phyloP scores from a whole-genome alignment of 2,113 vertebrate species.

The Trichomycterus rosablanca region DNA sequence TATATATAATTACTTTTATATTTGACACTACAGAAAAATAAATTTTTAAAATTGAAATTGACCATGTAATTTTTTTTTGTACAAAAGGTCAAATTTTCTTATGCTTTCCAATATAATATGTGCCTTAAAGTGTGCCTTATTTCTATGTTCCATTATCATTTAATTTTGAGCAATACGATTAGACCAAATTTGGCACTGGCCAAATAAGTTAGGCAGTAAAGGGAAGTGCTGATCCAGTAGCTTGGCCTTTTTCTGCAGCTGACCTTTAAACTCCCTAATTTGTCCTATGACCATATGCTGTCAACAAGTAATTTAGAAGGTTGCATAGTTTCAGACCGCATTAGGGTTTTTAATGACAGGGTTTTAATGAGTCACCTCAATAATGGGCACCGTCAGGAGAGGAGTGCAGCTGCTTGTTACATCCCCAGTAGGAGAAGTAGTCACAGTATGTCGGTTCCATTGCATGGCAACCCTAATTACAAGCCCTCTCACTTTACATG shows the following conservation, averaged over 20 bases:
- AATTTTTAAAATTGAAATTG: too few species aligned
- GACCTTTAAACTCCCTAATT: constrained; percentile 27
- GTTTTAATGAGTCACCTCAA: constrained; percentile 47
- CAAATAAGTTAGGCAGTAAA: constrained; percentile 1
- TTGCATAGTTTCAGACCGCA: constrained; percentile 31
- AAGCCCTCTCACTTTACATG: constrained; percentile 60
- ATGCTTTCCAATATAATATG: too few species aligned
- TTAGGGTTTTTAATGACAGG: constrained; percentile 45
- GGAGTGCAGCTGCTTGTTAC: constrained; percentile 51
- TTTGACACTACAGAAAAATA: too few species aligned
- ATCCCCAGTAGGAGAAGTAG: constrained; percentile 42
- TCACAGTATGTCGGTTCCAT: constrained; percentile 59
- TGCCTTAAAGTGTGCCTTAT: too few species aligned
- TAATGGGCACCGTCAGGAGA: constrained; percentile 50
- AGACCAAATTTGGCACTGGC: neutral
- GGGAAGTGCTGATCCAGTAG: neutral
- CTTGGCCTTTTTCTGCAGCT: neutral
- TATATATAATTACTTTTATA: too few species aligned
- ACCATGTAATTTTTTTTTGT: too few species aligned
- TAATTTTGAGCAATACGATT: too few species aligned
- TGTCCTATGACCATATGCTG: constrained; percentile 34
- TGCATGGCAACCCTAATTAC: constrained; percentile 74
- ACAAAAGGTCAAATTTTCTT: too few species aligned
- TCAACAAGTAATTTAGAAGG: constrained; percentile 47
- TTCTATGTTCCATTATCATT: too few species aligned